phyloP scores from a whole-genome alignment of 2,888 invertebrate species.

The Xanthorhoe spadicearia region DNA sequence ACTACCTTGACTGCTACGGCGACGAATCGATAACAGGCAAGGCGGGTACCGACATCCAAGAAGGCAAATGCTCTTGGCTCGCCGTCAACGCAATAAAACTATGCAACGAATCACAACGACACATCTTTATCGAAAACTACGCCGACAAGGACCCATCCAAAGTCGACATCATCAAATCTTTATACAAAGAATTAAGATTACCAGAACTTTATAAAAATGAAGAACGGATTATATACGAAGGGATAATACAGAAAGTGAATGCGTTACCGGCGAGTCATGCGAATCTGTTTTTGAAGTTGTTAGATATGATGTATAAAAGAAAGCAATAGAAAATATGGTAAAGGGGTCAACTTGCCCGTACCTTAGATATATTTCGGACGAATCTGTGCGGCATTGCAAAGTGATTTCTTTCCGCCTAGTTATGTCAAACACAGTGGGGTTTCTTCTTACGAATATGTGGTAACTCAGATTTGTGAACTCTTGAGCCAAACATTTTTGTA shows the following conservation, averaged over 20 bases:
- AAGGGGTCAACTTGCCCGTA: too few relatives aligned
- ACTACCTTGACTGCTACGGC: conserved; percentile 94
- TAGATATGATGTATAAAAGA: conserved; percentile 89
- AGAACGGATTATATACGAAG: conserved; percentile 89
- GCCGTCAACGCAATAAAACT: conserved; percentile 87
- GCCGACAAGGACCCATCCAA: conserved; percentile 87
- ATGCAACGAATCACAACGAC: conserved; percentile 88
- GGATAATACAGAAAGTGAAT: conserved; percentile 88
- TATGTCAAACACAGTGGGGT: background rate
- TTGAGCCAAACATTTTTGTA: too few relatives aligned
- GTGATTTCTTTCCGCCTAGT: background rate
- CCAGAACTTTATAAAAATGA: conserved; percentile 88
- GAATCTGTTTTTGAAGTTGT: conserved; percentile 89
- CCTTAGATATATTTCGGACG: background rate
- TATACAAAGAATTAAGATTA: conserved; percentile 86
- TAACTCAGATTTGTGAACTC: too few relatives aligned
- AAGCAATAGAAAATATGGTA: conserved; percentile 49
- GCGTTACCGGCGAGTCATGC: conserved; percentile 86
- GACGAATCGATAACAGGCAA: conserved; percentile 76
- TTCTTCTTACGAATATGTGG: background rate
- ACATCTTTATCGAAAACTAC: conserved; percentile 89
- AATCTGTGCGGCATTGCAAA: background rate
- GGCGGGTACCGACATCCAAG: conserved; percentile 72
- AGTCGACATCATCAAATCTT: conserved; percentile 72
- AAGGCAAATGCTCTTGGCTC: conserved; percentile 97